Percentiles rank a stretch among this genome's conserved stretches.
These are phyloP conservation scores for Trachelipus rathkii DNA, from an alignment of 1,140 invertebrate species.

Conservation along the genomic window DNA sequence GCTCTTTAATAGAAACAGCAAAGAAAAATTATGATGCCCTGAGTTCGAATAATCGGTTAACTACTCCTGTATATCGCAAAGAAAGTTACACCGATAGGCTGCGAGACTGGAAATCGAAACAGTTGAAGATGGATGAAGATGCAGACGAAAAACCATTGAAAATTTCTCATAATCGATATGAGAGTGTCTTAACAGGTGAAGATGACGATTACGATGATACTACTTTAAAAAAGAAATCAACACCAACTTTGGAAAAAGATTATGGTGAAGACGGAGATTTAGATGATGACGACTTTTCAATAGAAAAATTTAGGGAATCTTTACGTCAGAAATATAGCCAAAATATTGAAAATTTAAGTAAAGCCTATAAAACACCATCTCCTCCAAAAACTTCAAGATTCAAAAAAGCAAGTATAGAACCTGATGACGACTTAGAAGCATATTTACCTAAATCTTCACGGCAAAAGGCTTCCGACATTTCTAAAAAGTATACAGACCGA, in stretches of 20 bases:
- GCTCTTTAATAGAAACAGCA: not conserved
- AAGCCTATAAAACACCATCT: not conserved
- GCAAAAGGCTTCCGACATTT: not conserved
- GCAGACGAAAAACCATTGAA: not conserved
- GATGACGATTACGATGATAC: not conserved
- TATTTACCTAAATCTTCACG: not conserved
- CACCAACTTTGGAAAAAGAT: not conserved
- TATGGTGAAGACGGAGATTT: not conserved
- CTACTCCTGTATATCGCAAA: not conserved
- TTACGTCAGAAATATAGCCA: not conserved
- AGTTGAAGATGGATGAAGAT: not conserved
- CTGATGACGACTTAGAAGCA: not conserved
- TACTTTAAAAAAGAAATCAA: not conserved
- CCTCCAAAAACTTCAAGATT: not conserved
- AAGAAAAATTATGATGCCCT: not conserved
- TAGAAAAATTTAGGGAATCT: not conserved
- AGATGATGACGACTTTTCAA: not conserved
- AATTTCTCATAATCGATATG: slow-evolving; percentile 7
- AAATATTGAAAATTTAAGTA: not conserved
- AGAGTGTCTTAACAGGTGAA: not conserved
- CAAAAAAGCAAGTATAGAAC: not conserved
- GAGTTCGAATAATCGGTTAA: not conserved
- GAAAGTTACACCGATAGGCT: not conserved
- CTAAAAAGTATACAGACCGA: not conserved
- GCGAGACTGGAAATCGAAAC: not conserved